phyloP scores from a whole-genome alignment of 2,113 vertebrate species.

The Percina caprodes region DNA sequence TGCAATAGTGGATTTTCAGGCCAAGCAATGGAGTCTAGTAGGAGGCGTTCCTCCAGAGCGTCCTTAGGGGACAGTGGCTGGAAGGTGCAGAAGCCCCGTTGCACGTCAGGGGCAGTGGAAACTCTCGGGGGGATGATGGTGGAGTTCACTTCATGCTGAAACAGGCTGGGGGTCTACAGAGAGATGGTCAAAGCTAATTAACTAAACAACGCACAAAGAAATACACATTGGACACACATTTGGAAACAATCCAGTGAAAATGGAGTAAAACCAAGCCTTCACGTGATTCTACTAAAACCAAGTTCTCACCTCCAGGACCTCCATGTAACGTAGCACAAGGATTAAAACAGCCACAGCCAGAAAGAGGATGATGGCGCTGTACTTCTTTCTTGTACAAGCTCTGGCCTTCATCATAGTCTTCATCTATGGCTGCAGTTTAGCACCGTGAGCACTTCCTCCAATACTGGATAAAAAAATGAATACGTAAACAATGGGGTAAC shows the following conservation, averaged over 20 bases:
- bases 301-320: conserved; percentile 20
- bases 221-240: too few relatives aligned
- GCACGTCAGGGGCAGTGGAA: accelerated
- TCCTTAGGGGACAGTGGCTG: conserved; percentile 82
- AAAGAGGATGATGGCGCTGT: not conserved
- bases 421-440: too few relatives aligned
- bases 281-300: not conserved
- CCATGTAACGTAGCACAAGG: not conserved
- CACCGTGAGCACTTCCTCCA: too few relatives aligned
- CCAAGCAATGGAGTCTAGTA: conserved; percentile 86
- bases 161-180: not conserved
- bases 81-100: conserved; percentile 56
- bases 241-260: not conserved
- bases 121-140: accelerated
- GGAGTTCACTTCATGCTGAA: not conserved
- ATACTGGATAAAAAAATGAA: too few relatives aligned
- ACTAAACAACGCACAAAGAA: not conserved
- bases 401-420: too few relatives aligned
- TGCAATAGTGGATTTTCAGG: conserved; percentile 73
- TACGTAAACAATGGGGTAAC: too few relatives aligned
- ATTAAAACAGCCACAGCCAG: not conserved
- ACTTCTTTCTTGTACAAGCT: not conserved
- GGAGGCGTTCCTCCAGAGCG: conserved; percentile 79
- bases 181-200: not conserved
- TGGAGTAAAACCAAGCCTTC: too few relatives aligned